These are phyloP conservation scores for Lasiurus cinereus DNA, from an alignment of 2,113 vertebrate species.

Conservation along the genomic window DNA sequence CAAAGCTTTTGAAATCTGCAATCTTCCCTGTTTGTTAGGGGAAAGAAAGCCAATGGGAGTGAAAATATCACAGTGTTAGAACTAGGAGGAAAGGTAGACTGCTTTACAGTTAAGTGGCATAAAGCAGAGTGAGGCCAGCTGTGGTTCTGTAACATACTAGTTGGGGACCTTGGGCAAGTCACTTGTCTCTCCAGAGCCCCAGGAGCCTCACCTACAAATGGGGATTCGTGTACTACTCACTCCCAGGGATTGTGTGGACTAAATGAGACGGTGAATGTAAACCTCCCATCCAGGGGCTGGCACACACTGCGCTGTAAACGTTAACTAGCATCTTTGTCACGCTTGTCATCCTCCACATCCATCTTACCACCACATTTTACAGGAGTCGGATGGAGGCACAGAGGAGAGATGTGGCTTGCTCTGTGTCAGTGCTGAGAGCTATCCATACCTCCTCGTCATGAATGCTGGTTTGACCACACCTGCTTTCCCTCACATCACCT, in stretches of 20 bases:
- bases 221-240: not conserved
- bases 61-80: not conserved
- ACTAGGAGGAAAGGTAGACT: not conserved
- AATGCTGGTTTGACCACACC: too few species aligned
- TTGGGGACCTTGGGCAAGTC: not conserved
- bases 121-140: not conserved
- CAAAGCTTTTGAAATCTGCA: slow-evolving; percentile 10
- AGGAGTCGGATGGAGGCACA: not conserved
- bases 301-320: not conserved
- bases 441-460: not conserved
- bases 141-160: not conserved
- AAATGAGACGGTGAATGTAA: not conserved
- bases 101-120: not conserved
- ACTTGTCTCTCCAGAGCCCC: not conserved
- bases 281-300: not conserved
- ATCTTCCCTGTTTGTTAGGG: not conserved
- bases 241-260: not conserved
- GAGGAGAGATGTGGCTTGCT: not conserved
- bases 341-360: not conserved
- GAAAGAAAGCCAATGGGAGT: not conserved
- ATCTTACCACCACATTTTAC: not conserved
- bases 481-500: not conserved
- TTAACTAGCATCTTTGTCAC: not conserved
- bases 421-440: not conserved
- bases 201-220: not conserved